phyloP scores from a whole-genome alignment of 2,888 invertebrate species.

The Ochropleura leucogaster region DNA sequence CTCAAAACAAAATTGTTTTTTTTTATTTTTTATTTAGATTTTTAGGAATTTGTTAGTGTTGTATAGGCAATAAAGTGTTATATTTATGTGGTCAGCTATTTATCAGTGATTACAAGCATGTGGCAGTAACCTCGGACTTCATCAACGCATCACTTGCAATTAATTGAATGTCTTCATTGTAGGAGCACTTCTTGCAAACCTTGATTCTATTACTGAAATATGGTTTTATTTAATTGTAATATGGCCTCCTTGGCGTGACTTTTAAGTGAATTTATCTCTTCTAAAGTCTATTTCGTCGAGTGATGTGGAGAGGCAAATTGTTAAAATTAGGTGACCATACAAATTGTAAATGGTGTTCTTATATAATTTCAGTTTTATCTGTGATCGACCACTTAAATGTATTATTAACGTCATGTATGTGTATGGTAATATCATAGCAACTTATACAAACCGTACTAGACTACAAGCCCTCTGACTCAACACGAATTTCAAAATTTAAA shows the following conservation, averaged over 20 bases:
- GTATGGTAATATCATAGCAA: background rate
- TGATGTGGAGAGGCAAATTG: background rate
- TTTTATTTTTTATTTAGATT: background rate
- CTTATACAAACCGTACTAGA: background rate
- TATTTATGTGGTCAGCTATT: conserved; percentile 1
- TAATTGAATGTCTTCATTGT: conserved; percentile 36
- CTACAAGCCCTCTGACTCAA: conserved; percentile 8
- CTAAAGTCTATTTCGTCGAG: no score
- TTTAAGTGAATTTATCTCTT: background rate
- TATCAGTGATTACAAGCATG: conserved; percentile 4
- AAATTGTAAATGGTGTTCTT: background rate
- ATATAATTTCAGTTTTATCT: background rate
- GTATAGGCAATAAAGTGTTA: background rate
- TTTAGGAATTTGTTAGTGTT: background rate
- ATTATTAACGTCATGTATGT: background rate
- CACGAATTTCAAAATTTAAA: conserved; percentile 24
- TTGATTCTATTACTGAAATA: conserved; percentile 38
- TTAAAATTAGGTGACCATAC: background rate
- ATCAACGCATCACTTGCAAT: conserved; percentile 38
- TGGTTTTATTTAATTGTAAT: conserved; percentile 19
- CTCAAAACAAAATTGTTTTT: background rate
- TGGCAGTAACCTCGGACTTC: conserved; percentile 32
- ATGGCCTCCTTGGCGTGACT: background rate
- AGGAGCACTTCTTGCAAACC: conserved; percentile 6
- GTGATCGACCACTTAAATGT: background rate